phyloP scores from a whole-genome alignment of 2,888 invertebrate genomes.

The Leptopilina drosophilae region DNA sequence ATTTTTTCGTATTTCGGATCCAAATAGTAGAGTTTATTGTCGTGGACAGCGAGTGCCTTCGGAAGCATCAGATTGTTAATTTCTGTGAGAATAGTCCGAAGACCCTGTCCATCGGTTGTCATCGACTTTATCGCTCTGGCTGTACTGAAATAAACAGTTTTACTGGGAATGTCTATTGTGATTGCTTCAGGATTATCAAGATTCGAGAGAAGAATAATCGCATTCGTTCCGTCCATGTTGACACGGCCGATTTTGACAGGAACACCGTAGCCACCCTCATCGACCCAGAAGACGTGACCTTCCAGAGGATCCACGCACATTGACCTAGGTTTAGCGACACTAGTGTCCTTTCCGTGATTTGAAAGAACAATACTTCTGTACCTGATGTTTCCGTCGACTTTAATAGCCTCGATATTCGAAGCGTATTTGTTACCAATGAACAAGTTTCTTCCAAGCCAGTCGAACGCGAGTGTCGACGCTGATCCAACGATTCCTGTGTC shows the following conservation, averaged over 20 bases:
- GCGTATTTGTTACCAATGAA: constrained; percentile 94
- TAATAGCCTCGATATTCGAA: constrained; percentile 93
- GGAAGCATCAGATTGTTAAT: constrained; percentile 87
- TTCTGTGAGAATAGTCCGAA: constrained; percentile 83
- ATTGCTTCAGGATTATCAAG: constrained; percentile 89
- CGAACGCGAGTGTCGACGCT: constrained; percentile 94
- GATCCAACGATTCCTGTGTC: constrained; percentile 94
- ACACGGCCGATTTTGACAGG: constrained; percentile 93
- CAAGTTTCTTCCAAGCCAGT: constrained; percentile 97
- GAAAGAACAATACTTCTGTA: constrained; percentile 91
- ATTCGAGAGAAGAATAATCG: constrained; percentile 85
- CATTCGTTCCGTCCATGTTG: constrained; percentile 94
- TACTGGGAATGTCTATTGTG: constrained; percentile 89
- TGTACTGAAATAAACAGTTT: constrained; percentile 90
- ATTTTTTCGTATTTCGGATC: constrained; percentile 95
- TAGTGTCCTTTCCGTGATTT: constrained; percentile 91
- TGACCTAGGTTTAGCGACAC: constrained; percentile 91
- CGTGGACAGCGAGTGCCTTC: constrained; percentile 88
- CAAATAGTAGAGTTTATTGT: constrained; percentile 89
- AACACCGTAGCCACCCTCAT: constrained; percentile 94
- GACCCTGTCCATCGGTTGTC: constrained; percentile 85
- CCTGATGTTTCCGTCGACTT: constrained; percentile 90
- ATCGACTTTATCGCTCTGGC: constrained; percentile 85
- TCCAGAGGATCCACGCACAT: constrained; percentile 95
- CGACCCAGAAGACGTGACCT: constrained; percentile 95